A percentile compares a stretch with the other conserved stretches of the same genome.
Conservation (phyloP, 2,797 vertebrate species). For the Poecilia velifera region DNA sequence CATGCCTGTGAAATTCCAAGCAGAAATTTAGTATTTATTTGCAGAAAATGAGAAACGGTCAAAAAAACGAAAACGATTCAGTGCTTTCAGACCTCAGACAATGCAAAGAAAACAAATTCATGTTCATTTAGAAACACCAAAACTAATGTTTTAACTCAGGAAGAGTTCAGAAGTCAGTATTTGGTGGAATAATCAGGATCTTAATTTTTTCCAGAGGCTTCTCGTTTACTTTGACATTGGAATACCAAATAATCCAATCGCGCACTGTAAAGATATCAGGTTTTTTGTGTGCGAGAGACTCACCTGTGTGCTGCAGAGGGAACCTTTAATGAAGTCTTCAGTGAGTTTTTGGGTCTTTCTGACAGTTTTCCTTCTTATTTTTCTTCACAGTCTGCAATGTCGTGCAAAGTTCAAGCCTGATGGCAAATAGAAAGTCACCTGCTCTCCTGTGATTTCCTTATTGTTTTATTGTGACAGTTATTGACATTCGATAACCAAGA, state of each 20-base stretch:
- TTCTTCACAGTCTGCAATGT: neutral
- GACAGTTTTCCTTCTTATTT: neutral
- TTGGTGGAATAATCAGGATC: too few relatives aligned
- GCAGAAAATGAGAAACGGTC: too few relatives aligned
- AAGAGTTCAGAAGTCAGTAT: too few relatives aligned
- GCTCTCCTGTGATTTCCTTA: neutral
- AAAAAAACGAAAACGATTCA: too few relatives aligned
- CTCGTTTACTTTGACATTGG: neutral
- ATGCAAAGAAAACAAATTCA: too few relatives aligned
- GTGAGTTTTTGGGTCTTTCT: neutral
- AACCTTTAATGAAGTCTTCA: neutral
- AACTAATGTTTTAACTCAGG: too few relatives aligned
- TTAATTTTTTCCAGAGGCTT: too few relatives aligned
- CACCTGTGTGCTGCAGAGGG: neutral
- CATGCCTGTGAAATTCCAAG: too few relatives aligned
- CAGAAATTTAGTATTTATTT: too few relatives aligned
- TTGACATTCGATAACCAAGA: neutral
- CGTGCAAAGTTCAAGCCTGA: neutral
- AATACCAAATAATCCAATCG: neutral
- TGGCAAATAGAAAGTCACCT: neutral
- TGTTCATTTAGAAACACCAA: too few relatives aligned
- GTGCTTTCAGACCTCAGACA: too few relatives aligned
- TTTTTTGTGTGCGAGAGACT: neutral
- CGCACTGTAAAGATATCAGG: neutral
- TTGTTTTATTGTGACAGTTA: neutral